phyloP scores from a whole-genome alignment of 1,140 invertebrate genomes.

The Magallana ariakensis region DNA sequence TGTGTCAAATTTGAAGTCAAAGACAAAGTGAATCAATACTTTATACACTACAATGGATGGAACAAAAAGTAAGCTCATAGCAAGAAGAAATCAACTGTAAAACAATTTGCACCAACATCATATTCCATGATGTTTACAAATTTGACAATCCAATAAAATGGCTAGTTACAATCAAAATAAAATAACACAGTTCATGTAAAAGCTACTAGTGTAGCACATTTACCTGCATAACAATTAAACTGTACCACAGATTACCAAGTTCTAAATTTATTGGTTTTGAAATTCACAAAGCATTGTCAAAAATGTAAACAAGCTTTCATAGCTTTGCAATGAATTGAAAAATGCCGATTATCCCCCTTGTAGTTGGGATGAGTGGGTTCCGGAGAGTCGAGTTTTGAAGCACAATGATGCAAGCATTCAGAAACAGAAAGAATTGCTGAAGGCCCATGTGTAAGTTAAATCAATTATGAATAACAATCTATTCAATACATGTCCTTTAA shows the following conservation, averaged over 20 bases:
- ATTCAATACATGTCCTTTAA: too few relatives aligned
- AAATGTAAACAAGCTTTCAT: too few relatives aligned
- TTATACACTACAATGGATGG: constrained; percentile 98
- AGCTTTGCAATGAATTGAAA: too few relatives aligned
- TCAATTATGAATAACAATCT: not conserved
- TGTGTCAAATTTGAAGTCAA: constrained; percentile 91
- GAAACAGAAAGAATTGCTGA: constrained; percentile 93
- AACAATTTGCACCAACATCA: not conserved
- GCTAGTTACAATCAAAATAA: too few relatives aligned
- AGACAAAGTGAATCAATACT: constrained; percentile 93
- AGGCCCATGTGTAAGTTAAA: constrained; percentile 74
- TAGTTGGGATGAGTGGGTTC: constrained; percentile 99
- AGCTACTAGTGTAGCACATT: too few relatives aligned
- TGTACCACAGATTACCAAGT: too few relatives aligned
- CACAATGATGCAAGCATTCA: constrained; percentile 94
- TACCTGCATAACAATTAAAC: too few relatives aligned
- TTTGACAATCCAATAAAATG: too few relatives aligned
- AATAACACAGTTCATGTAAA: too few relatives aligned
- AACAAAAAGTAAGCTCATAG: constrained; percentile 92
- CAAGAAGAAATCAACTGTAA: not conserved
- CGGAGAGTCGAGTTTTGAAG: constrained; percentile 94
- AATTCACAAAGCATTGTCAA: too few relatives aligned
- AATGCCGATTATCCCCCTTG: constrained; percentile 58
- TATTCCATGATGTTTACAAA: not conserved
- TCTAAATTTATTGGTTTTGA: too few relatives aligned